Evolutionary conservation across 53 echinoderm and acorn worm genomes (phyloP).

Genomic region (Mesocentrotus franciscanus): DNA sequence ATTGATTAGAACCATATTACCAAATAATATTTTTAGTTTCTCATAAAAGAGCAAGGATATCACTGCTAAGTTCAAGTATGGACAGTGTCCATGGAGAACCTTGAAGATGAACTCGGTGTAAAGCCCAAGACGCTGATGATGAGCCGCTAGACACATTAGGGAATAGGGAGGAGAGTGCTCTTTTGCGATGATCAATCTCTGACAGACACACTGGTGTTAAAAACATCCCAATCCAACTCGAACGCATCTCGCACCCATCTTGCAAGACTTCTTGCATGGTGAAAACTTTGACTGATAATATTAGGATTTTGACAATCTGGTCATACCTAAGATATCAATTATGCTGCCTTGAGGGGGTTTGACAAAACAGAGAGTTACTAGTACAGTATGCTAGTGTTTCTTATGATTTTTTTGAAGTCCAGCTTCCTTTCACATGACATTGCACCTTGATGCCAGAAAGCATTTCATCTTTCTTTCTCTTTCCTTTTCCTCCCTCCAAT

Average conservation of each 20-base stretch:
- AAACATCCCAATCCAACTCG: conserved; percentile 43
- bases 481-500: background rate
- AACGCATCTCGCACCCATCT: background rate
- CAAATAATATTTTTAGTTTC: background rate
- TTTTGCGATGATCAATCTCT: background rate
- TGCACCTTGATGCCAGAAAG: background rate
- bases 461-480: background rate
- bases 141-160: conserved; percentile 47
- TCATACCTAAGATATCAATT: background rate
- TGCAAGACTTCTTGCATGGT: background rate
- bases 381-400: background rate
- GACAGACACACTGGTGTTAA: conserved; percentile 5
- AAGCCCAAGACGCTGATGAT: conserved; percentile 18
- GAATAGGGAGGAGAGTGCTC: conserved; percentile 41
- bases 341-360: background rate
- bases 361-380: background rate
- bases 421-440: background rate
- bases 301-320: background rate
- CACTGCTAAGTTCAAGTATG: background rate
- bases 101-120: conserved; percentile 14
- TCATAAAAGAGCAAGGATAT: background rate
- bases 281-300: background rate
- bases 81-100: background rate
- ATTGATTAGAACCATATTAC: background rate
- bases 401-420: background rate